Conservation (phyloP, 2,113 vertebrate genomes). For the Paracanthobrama guichenoti region DNA sequence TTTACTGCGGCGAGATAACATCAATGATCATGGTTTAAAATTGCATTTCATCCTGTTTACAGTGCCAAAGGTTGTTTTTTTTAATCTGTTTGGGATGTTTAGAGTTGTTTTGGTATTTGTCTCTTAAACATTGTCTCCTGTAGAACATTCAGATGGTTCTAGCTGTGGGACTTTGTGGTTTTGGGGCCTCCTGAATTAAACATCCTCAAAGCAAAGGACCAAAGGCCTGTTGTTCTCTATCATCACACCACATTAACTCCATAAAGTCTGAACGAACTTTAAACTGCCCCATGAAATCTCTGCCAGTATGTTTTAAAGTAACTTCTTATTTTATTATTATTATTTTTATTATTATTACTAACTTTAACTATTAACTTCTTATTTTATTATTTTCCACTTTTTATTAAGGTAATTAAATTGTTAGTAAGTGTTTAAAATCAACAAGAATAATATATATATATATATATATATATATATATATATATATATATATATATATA, state of each 20-base stretch:
- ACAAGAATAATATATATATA: too few species aligned
- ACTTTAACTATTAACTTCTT: too few species aligned
- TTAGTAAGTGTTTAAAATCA: too few species aligned
- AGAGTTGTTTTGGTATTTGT: constrained; percentile 1
- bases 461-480: too few species aligned
- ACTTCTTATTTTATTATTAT: too few species aligned
- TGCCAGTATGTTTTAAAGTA: too few species aligned
- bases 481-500: too few species aligned
- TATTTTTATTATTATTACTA: too few species aligned
- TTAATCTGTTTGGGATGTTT: constrained; percentile 15
- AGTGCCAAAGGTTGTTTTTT: background rate
- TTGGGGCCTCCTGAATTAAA: background rate
- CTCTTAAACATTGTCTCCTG: background rate
- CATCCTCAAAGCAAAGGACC: background rate
- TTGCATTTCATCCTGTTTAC: background rate
- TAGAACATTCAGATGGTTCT: background rate
- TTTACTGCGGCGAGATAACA: background rate
- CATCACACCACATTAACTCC: background rate
- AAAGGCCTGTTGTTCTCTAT: constrained; percentile 1
- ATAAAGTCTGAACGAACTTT: background rate
- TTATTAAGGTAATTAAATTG: too few species aligned
- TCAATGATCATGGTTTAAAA: constrained; percentile 11
- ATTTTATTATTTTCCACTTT: too few species aligned
- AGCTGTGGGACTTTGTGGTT: constrained; percentile 23
- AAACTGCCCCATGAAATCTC: background rate